phyloP scores from a whole-genome alignment of 2,113 vertebrate species.

The Notarius lentiginosus region DNA sequence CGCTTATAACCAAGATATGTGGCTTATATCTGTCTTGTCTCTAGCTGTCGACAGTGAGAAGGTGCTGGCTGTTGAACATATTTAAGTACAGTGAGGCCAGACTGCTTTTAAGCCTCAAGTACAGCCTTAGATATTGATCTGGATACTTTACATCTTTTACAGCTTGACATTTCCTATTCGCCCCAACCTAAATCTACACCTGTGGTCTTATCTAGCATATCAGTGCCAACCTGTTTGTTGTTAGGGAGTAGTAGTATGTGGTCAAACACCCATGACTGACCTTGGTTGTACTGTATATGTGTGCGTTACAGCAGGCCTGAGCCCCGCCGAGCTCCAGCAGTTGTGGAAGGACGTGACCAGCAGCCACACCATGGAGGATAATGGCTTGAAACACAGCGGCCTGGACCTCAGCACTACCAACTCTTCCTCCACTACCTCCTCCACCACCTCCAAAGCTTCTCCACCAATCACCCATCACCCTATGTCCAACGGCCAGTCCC shows the following conservation, averaged over 20 bases:
- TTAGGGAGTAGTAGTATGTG: not conserved
- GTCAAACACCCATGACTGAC: not conserved
- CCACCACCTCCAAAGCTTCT: slow-evolving; percentile 95
- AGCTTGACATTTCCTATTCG: not conserved
- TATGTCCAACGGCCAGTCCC: slow-evolving; percentile 97
- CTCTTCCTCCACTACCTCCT: slow-evolving; percentile 98
- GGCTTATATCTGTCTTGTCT: not conserved
- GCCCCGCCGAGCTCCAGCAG: slow-evolving; percentile 98
- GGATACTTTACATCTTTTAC: not conserved
- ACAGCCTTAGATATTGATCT: not conserved
- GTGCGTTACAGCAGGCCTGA: slow-evolving; percentile 83
- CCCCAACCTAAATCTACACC: not conserved
- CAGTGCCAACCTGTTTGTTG: not conserved
- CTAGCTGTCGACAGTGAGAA: not conserved
- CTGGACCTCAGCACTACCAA: slow-evolving; percentile 97
- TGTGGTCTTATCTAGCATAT: not conserved
- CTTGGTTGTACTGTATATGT: slow-evolving; percentile 23
- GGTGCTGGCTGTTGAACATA: not conserved
- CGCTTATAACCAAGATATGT: not conserved
- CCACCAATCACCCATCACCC: slow-evolving; percentile 97
- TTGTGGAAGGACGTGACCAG: slow-evolving; percentile 98
- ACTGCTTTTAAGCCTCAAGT: not conserved
- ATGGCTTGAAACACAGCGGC: slow-evolving; percentile 87
- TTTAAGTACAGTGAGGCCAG: not conserved
- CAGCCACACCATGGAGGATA: slow-evolving; percentile 88